A percentile compares a stretch with the other conserved stretches of the same genome.
These are phyloP conservation scores for Liopterus haemorrhoidalis DNA, from an alignment of 2,888 invertebrate species.

Conservation along the genomic window DNA sequence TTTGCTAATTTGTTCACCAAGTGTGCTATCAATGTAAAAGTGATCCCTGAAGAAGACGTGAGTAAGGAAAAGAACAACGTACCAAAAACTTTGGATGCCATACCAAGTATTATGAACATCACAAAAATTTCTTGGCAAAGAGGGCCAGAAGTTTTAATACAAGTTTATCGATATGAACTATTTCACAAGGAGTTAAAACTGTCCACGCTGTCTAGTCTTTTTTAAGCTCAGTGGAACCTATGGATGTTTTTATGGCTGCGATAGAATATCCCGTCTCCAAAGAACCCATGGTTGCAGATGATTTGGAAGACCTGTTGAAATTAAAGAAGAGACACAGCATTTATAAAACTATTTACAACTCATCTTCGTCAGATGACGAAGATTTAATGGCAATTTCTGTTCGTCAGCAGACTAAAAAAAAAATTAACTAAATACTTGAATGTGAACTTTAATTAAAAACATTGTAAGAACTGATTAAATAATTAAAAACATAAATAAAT, in stretches of 20 bases:
- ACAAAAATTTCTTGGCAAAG: conserved; percentile 22
- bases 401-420: conserved; percentile 13
- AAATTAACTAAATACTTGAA: not conserved
- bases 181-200: conserved; percentile 16
- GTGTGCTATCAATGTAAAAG: conserved; percentile 26
- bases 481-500: conserved; percentile 12
- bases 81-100: conserved; percentile 27
- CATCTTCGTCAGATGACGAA: conserved; percentile 22
- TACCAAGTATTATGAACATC: conserved; percentile 29
- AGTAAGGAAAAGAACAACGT: conserved; percentile 21
- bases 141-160: conserved; percentile 5
- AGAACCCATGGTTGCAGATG: conserved; percentile 15
- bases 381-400: conserved; percentile 22
- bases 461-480: conserved; percentile 13
- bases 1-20: too few relatives aligned
- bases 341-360: conserved; percentile 22
- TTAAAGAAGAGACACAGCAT: conserved; percentile 16
- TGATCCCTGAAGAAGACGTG: conserved; percentile 25
- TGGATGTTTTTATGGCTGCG: conserved; percentile 9
- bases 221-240: not conserved
- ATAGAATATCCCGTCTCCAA: conserved; percentile 11
- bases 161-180: conserved; percentile 7
- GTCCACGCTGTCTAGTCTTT: conserved; percentile 4
- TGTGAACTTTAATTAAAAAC: not conserved
- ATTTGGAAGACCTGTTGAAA: conserved; percentile 13